A percentile compares a stretch with the other conserved stretches of the same genome.
Evolutionary conservation across 2,797 vertebrate genomes (phyloP).

Genomic region (Paramormyrops hopkinsi): DNA sequence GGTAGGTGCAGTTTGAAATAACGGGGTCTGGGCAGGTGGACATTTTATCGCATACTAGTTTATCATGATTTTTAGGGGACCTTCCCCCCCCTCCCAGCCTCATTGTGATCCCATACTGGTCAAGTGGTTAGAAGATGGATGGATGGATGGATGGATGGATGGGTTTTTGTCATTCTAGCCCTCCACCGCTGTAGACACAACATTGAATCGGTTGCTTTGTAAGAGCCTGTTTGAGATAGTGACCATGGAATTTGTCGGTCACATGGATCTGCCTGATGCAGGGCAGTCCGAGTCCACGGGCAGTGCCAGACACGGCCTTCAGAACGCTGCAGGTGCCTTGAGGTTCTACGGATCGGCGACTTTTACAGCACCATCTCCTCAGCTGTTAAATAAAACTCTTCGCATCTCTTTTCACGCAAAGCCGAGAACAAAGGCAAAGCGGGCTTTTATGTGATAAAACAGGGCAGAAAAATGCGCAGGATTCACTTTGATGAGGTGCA

Average conservation of each 20-base stretch:
- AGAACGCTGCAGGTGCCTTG: constrained; percentile 36
- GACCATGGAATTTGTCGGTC: neutral
- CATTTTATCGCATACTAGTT: neutral
- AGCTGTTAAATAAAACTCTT: constrained; percentile 32
- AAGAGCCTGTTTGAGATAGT: neutral
- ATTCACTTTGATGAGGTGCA: constrained; percentile 42
- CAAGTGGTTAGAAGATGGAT: neutral
- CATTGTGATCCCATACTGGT: neutral
- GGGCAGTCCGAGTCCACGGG: neutral
- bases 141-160: neutral
- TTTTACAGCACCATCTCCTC: constrained; percentile 26
- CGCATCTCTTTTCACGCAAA: constrained; percentile 37
- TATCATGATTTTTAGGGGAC: neutral
- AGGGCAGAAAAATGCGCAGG: constrained; percentile 39
- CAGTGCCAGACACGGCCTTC: neutral
- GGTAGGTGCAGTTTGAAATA: neutral
- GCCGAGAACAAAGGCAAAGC: constrained; percentile 48
- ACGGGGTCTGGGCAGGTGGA: neutral
- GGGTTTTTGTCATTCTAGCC: neutral
- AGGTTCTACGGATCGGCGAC: constrained; percentile 15
- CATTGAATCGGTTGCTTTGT: neutral
- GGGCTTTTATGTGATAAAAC: constrained; percentile 47
- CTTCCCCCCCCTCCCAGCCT: neutral
- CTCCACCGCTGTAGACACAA: neutral
- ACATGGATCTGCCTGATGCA: neutral